Percentiles rank a stretch among this genome's conserved stretches.
Evolutionary conservation across 1,140 invertebrate genomes (phyloP).

Genomic region (Aradophagus sp.): DNA sequence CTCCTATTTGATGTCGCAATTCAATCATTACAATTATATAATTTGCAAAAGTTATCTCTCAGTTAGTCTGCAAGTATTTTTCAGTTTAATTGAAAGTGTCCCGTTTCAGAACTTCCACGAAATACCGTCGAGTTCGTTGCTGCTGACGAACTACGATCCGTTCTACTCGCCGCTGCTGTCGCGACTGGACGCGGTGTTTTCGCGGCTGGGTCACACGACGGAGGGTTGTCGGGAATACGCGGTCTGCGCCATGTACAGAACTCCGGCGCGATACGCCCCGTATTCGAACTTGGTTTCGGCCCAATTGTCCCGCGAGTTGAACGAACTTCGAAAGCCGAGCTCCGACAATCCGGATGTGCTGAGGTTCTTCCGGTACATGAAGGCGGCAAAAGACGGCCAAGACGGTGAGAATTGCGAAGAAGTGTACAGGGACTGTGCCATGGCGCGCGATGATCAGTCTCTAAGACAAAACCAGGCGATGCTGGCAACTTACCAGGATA

Average conservation of each 20-base stretch:
- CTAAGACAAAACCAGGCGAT: conserved; percentile 82
- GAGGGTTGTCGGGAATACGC: conserved; percentile 86
- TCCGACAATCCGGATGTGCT: conserved; percentile 89
- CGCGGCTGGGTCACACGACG: conserved; percentile 80
- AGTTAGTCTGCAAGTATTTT: too few species aligned
- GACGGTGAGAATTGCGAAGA: conserved; percentile 82
- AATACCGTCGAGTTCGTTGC: conserved; percentile 85
- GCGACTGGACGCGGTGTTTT: conserved; percentile 86
- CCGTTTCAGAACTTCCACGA: conserved; percentile 84
- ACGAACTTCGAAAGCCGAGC: conserved; percentile 86
- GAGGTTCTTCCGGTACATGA: conserved; percentile 91
- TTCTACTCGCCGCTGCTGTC: conserved; percentile 90
- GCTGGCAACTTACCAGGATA: conserved; percentile 88
- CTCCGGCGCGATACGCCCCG: conserved; percentile 88
- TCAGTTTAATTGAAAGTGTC: not conserved
- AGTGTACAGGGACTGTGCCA: conserved; percentile 73
- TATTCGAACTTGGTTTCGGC: conserved; percentile 91
- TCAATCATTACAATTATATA: too few species aligned
- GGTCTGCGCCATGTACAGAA: conserved; percentile 89
- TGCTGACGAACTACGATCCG: conserved; percentile 89
- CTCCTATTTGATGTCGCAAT: too few species aligned
- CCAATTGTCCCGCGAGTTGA: conserved; percentile 88
- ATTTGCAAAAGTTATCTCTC: too few species aligned
- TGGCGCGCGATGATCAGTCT: conserved; percentile 76
- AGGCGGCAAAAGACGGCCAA: conserved; percentile 89